These are phyloP conservation scores for Uria lomvia DNA, from an alignment of 2,113 vertebrate species.

Conservation along the genomic window DNA sequence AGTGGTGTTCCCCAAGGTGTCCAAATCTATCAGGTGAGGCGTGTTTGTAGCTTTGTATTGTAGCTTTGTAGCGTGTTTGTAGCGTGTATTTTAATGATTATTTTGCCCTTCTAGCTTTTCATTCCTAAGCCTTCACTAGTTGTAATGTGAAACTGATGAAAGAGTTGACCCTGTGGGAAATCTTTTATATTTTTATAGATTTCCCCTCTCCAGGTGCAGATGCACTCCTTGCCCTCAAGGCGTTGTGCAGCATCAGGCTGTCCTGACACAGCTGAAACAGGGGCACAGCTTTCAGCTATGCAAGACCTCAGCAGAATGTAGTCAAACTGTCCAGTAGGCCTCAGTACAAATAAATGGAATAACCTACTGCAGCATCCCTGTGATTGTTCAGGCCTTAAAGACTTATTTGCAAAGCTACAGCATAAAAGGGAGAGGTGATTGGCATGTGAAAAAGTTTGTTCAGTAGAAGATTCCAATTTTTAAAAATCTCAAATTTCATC, in stretches of 20 bases:
- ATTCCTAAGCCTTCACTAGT: neutral
- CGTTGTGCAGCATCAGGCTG: neutral
- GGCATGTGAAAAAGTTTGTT: neutral
- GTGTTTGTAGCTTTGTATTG: neutral
- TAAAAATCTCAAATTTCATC: neutral
- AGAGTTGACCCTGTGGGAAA: neutral
- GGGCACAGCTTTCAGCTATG: neutral
- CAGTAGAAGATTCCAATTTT: neutral
- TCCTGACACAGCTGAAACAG: neutral
- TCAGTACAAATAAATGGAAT: neutral
- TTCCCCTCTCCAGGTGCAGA: neutral
- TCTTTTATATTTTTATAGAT: neutral
- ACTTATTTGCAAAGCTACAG: neutral
- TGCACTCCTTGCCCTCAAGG: neutral
- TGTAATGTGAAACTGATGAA: neutral
- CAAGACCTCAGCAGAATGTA: neutral
- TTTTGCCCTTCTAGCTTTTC: neutral
- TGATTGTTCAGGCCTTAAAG: neutral
- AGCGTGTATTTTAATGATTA: neutral
- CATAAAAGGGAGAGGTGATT: neutral
- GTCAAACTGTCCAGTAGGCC: neutral
- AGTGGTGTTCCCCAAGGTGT: constrained; percentile 60
- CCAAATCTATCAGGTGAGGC: constrained; percentile 81
- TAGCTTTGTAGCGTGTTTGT: neutral
- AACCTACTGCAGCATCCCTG: neutral